Base-by-base conservation (phyloP, 2,888 invertebrate genomes). In the Drosophila sordidula region DNA sequence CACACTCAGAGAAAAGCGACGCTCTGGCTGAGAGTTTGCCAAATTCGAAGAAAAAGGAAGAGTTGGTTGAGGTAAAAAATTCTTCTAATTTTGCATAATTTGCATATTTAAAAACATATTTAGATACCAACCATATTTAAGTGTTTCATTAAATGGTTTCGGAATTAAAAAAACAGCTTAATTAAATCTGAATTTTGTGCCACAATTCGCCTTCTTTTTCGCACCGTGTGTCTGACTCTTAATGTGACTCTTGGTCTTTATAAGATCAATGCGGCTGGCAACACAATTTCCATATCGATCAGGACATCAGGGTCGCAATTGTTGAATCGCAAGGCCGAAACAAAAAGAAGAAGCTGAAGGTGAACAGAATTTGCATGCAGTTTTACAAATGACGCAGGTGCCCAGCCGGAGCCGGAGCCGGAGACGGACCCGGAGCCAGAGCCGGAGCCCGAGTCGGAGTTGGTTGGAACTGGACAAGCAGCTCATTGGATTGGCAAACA, bases 401-500 rank as follows among this genome's bases (percentile, higher is more conserved):
- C 6, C 36, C 11, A 14, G 32, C 14, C 29, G 25, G 39, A 25
- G 16, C n/a, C 9, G 42, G 9, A n/a, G 32, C 9, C 29, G 51
- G 26, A 26, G 32, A 1, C 9, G 3, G 6, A 14, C 32, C 8
- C 34, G 58, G 6, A 34, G 25, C n/a, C 9, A 38, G 9, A n/a
- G 32, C 9, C 29, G 51, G 26, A 26, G 32, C 9, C 9, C 3
- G 6, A 14, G 41, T 11, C 34, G 58, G 6, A 34, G 25, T 18
- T 16, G 38, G 34, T 34, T 16, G 49, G 14, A 41, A 44, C 34
- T 36, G 42, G 34, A 39, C 62, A 50, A 69, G 57, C 74, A 66
- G 67, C 55, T 73, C 71, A 64, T 63, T 69, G 58, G 51, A 55
- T 75, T 55, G 46, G 36, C 71, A 73, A 70, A 76, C 76, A 71